Base-by-base conservation (phyloP, 2,888 invertebrate genomes). In the Miltochrista miniata region DNA sequence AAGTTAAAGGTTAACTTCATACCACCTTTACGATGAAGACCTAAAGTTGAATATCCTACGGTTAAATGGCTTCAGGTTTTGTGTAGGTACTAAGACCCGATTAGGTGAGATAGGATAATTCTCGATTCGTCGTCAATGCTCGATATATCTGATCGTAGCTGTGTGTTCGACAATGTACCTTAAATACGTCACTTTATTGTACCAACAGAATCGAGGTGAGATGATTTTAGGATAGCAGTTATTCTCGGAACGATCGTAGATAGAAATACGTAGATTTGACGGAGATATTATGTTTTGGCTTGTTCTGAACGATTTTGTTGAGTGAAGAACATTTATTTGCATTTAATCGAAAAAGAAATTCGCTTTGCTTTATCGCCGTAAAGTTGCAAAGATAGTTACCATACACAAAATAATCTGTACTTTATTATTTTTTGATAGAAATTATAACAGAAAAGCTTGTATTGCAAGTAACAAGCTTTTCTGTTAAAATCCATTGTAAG, bases 81-180 rank as follows among this genome's bases (percentile, higher is more conserved):
- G 64, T 69, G 56, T 65, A 61, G 64, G 64, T 61, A 58, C 74
- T 73, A 64, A 83, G 87, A 89, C 88, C 88, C 88, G 90, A 90
- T 90, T 88, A 87, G 81, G 81, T 73, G 74, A 73, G 80, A 83
- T 77, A 78, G 83, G 87, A 88, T 87, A 89, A 87, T 83, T 80
- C 81, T 75, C 74, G 80, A 82, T 83, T 74, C 80, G 79, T 76
- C 79, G 82, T 87, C 87, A 87, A 87, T 85, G 76, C 76, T 67
- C 59, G 61, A 55, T 64, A 79, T 87, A 86, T 84, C 85, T 49
- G 56, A 56, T 52, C 45, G 37, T 67, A 61, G 63, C 58, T 61
- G 59, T 62, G 70, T 70, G 85, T 84, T 65, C 74, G 79, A 83
- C 83, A 80, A 76, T 80, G 81, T 74, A 76, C 79, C 74, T 79